These are phyloP conservation scores for Acropora tenuis DNA, from an alignment of 64 coral and sea anemone species.

Conservation along the genomic window DNA sequence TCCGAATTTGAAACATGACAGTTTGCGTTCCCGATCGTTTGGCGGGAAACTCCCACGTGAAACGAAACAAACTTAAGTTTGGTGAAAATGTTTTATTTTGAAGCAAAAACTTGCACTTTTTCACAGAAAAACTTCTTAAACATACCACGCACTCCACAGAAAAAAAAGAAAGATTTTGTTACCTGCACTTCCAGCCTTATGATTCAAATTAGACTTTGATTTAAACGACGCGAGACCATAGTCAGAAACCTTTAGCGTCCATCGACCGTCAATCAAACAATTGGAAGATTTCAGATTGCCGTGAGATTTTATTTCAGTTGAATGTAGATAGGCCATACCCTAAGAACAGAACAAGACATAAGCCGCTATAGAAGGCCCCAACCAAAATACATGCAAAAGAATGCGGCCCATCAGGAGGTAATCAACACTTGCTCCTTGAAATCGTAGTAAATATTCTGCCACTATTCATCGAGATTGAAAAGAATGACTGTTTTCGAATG, in stretches of 20 bases:
- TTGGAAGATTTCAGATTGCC: constrained; percentile 82
- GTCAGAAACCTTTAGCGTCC: constrained; percentile 82
- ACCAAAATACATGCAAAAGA: not conserved
- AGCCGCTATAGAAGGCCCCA: not conserved
- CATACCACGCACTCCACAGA: not conserved
- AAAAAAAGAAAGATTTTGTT: not conserved
- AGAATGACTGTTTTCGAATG: too few relatives aligned
- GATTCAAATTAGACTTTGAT: constrained; percentile 50
- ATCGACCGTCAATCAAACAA: constrained; percentile 85
- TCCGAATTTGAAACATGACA: not conserved
- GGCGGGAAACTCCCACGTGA: not conserved
- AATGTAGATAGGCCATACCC: constrained; percentile 86
- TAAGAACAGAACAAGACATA: constrained; percentile 8
- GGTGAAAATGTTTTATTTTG: too few relatives aligned
- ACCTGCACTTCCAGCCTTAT: constrained; percentile 28
- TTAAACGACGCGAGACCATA: constrained; percentile 67
- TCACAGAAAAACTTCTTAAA: too few relatives aligned
- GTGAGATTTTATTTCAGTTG: constrained; percentile 72
- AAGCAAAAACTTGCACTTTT: not conserved
- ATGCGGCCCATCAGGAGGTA: too few relatives aligned
- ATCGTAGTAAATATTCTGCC: too few relatives aligned
- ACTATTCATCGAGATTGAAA: too few relatives aligned
- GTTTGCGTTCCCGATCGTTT: not conserved
- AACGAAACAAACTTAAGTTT: too few relatives aligned
- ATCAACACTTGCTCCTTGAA: too few relatives aligned